Conservation (phyloP, 1,140 invertebrate species). For the Linepithema humile region DNA sequence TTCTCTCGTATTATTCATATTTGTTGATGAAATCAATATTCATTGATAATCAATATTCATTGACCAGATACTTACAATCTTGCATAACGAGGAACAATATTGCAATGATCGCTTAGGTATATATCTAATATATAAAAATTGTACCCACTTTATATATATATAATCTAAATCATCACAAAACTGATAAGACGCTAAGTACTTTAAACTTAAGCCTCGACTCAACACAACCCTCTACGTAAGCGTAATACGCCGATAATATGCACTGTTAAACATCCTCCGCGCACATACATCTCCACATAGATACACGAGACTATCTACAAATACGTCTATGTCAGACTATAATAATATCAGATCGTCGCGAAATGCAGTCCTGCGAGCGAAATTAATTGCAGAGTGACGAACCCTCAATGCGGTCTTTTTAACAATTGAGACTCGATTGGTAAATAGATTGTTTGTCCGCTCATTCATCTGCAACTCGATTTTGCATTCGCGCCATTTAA, state of each 20-base stretch:
- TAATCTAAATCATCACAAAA: slow-evolving; percentile 39
- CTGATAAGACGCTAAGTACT: slow-evolving; percentile 15
- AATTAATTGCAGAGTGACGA: not conserved
- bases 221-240: not conserved
- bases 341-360: slow-evolving; percentile 24
- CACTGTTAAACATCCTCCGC: not conserved
- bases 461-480: not conserved
- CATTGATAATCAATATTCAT: not conserved
- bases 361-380: slow-evolving; percentile 21
- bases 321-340: slow-evolving; percentile 44
- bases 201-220: slow-evolving; percentile 12
- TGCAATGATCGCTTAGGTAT: not conserved
- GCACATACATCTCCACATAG: no score
- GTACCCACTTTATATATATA: not conserved
- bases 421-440: not conserved
- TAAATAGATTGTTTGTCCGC: not conserved
- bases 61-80: slow-evolving; percentile 26
- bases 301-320: not conserved
- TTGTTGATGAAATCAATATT: not conserved
- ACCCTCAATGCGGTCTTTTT: not conserved
- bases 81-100: not conserved
- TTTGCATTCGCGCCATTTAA: not conserved
- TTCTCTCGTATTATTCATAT: not conserved
- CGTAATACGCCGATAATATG: not conserved
- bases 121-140: slow-evolving; percentile 18